A percentile compares a stretch with the other conserved stretches of the same genome.
phyloP scores from a whole-genome alignment of 2,888 invertebrate species.

The Drosophila robusta region DNA sequence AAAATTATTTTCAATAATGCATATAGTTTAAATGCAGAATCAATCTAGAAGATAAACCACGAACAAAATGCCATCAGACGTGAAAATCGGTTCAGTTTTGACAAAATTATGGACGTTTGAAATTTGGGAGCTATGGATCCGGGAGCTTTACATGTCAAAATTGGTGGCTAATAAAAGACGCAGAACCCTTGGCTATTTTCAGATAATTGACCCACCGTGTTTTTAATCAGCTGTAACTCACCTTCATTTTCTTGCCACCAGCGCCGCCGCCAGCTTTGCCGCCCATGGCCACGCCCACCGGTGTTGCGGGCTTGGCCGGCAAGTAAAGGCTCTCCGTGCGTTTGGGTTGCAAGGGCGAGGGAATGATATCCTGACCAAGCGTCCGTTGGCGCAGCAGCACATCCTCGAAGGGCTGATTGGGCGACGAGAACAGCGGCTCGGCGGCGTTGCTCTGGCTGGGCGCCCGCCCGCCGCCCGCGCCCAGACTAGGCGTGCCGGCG shows the following conservation, averaged over 20 bases:
- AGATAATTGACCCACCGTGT: too few species aligned
- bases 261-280: conserved; percentile 83
- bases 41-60: too few species aligned
- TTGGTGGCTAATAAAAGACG: too few species aligned
- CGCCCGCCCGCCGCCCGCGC: conserved; percentile 74
- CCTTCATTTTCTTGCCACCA: conserved; percentile 85
- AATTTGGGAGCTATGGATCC: too few species aligned
- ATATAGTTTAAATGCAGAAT: too few species aligned
- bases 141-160: too few species aligned
- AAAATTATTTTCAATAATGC: too few species aligned
- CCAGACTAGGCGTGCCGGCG: conserved; percentile 86
- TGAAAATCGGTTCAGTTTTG: too few species aligned
- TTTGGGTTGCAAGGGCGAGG: conserved; percentile 94
- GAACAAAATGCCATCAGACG: too few species aligned
- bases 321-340: conserved; percentile 95
- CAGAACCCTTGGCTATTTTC: too few species aligned
- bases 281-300: conserved; percentile 79
- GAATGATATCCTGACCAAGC: conserved; percentile 95
- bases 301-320: conserved; percentile 87
- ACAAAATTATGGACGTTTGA: too few species aligned
- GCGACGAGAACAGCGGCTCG: conserved; percentile 85
- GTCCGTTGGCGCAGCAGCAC: conserved; percentile 92
- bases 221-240: conserved; percentile 65
- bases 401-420: conserved; percentile 91
- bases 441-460: conserved; percentile 82